Evolutionary conservation across 2,888 invertebrate genomes (phyloP), one percentile per base, ranked within the genome.

Genomic region (Noctua comes): DNA sequence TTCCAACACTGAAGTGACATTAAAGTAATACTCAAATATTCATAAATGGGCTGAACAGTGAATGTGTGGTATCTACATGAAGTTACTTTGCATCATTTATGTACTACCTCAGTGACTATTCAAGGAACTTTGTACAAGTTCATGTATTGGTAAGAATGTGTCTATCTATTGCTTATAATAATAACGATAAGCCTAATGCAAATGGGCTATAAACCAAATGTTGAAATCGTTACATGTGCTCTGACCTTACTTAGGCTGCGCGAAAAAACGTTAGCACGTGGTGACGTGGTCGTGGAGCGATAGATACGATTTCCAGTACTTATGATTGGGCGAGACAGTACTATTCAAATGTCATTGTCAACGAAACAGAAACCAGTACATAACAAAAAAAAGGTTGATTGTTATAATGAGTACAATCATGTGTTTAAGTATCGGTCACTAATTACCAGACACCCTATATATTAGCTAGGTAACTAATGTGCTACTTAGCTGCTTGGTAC

Each of bases 151-250:
- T 70, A 80, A 18, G 24, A 36, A 59, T 46, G 24, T 85, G 65
- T 16, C 40, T 65, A 85, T 54, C 48, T 83, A 83, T 46, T 64
- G 36, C 16, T n/a, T 77, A 59, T 40, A 1, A 11, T 43, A 43
- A 57, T 46, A 54, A 64, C 27, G 31, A 31, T 18, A 62, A 64
- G 4, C 62, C 31, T 21, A 57, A 36, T 1, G 31, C 43, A 31
- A 68, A 57, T 62, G 7, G 13, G 48, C 21, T 70, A 31, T 62
- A 64, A 62, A 66, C 16, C 40, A 43, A 66, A 43, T 0, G n/a
- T 24, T 65, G 24, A 43, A 66, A 43, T 66, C 43, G n/a, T 66
- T 43, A 66, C n/a, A 66, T 16, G 8, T 31, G 59, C 31, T 21
- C 62, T 31, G 31, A 62, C 31, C 16, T 43, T 16, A n/a, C 16